Evolutionary conservation across 2,888 invertebrate species (phyloP), one percentile per base, ranked within the genome.

Genomic region (Trichopoda pennipes): DNA sequence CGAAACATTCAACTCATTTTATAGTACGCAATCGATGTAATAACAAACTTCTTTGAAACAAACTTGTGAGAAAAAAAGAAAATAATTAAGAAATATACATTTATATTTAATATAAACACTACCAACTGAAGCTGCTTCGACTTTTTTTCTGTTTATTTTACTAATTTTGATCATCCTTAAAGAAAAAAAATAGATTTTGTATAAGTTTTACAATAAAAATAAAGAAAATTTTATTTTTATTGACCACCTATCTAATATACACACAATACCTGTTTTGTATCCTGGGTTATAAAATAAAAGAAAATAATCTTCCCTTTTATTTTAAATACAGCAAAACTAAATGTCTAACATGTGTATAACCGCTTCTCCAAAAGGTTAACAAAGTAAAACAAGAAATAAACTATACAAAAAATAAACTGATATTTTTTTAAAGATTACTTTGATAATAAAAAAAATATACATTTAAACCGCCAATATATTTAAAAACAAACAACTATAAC

Each of bases 371-470:
- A 63, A 58, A 60, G 23, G 47, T 58, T 28, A 58, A 61, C 23
- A 38, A 38, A 38, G 1, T 38, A 38, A 38, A 12, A 38, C 53
- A 58, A 63, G 38, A 74, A 55, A 16, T 47, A 55, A 68, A 69
- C 49, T 47, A 51, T 72, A 55, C 66, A 78, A 76, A 83, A 77
- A 75, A 74, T 68, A 76, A 69, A 81, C 73, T 82, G 75, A 85
- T 80, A 85, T 80, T 84, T 84, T 83, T 79, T 81, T 81, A 69
- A 80, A 61, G 61, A 63, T 61, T 51, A 72, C 56, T 38, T n/a
- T 61, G 44, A 51, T 19, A 76, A 74, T 51, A 49, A 74, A 38
- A 70, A 75, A 44, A 61, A 68, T 61, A 68, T 32, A 70, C 44
- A 75, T 78, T 68, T 60, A 73, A 79, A 80, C 75, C 78, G 80